A percentile compares a stretch with the other conserved stretches of the same genome.
These are phyloP conservation scores for Pheosia tremula DNA, from an alignment of 2,888 invertebrate species.

Conservation along the genomic window DNA sequence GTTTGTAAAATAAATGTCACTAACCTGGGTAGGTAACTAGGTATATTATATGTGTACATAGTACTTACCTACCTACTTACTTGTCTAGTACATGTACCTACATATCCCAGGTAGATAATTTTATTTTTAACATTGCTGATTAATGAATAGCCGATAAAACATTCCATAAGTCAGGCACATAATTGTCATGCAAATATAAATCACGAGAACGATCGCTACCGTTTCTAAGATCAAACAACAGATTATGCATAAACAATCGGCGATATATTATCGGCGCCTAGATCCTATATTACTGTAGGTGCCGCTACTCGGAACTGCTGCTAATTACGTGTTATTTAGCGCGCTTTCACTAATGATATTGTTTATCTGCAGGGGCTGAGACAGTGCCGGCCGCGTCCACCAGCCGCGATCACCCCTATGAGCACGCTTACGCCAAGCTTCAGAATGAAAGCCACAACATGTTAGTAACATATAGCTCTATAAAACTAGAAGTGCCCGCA, in stretches of 20 bases:
- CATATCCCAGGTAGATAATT: too few species aligned
- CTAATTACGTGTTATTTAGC: constrained; percentile 29
- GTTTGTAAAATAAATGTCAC: too few species aligned
- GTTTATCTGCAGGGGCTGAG: constrained; percentile 61
- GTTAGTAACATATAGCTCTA: constrained; percentile 47
- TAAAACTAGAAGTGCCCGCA: too few species aligned
- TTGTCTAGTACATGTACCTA: too few species aligned
- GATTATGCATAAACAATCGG: constrained; percentile 29
- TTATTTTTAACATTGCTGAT: too few species aligned
- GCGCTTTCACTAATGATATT: constrained; percentile 25
- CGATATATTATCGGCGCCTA: constrained; percentile 23
- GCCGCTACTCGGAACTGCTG: constrained; percentile 46
- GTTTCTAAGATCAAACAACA: constrained; percentile 15
- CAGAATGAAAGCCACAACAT: constrained; percentile 81
- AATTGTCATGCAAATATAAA: not conserved
- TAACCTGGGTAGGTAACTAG: too few species aligned
- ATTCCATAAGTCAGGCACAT: not conserved
- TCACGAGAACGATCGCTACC: constrained; percentile 2
- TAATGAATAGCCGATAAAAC: too few species aligned
- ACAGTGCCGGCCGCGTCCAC: constrained; percentile 61
- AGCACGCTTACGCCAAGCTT: constrained; percentile 90
- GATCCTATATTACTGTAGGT: constrained; percentile 31
- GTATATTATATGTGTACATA: too few species aligned
- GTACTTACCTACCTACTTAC: too few species aligned
- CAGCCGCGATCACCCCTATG: constrained; percentile 86